Percentiles rank a stretch among this genome's conserved stretches.
These are phyloP conservation scores for Drosophila ustulata DNA, from an alignment of 2,888 invertebrate species.

Conservation along the genomic window DNA sequence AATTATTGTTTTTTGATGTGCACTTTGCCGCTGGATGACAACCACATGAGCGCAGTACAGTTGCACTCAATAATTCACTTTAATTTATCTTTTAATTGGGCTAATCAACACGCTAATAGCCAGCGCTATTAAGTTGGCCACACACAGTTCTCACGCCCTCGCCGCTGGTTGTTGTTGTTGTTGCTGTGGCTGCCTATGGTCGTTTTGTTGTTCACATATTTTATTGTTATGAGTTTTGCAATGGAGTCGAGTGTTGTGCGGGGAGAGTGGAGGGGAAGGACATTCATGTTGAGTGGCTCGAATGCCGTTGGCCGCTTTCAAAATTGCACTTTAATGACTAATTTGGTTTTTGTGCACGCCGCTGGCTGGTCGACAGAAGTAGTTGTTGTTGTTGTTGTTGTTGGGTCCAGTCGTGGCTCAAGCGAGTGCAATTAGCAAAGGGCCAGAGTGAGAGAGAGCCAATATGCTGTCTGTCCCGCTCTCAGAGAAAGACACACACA, in stretches of 20 bases:
- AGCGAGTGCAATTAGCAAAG: conserved; percentile 56
- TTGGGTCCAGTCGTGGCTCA: conserved; percentile 14
- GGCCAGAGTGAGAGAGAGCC: conserved; percentile 28
- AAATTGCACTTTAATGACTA: conserved; percentile 80
- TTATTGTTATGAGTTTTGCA: conserved; percentile 74
- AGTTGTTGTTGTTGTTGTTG: conserved; percentile 7
- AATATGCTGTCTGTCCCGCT: conserved; percentile 15
- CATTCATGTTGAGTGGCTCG: conserved; percentile 23
- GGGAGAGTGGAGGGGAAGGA: neutral
- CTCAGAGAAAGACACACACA: conserved; percentile 13
- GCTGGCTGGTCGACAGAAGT: conserved; percentile 12
- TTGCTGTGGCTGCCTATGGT: conserved; percentile 24
- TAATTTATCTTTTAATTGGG: conserved; percentile 72
- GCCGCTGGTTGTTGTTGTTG: neutral
- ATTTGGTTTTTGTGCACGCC: conserved; percentile 67
- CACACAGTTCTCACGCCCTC: conserved; percentile 22
- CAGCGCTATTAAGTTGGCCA: conserved; percentile 53
- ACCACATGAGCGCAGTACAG: conserved; percentile 15
- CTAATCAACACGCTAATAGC: conserved; percentile 77
- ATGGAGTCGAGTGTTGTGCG: conserved; percentile 36
- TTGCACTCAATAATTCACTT: conserved; percentile 72
- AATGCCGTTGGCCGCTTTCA: conserved; percentile 50
- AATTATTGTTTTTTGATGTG: conserved; percentile 5
- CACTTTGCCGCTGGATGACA: neutral
- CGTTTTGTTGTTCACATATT: conserved; percentile 59